These are phyloP conservation scores for Erebia aethiops DNA, from an alignment of 2,888 invertebrate genomes.

Conservation along the genomic window DNA sequence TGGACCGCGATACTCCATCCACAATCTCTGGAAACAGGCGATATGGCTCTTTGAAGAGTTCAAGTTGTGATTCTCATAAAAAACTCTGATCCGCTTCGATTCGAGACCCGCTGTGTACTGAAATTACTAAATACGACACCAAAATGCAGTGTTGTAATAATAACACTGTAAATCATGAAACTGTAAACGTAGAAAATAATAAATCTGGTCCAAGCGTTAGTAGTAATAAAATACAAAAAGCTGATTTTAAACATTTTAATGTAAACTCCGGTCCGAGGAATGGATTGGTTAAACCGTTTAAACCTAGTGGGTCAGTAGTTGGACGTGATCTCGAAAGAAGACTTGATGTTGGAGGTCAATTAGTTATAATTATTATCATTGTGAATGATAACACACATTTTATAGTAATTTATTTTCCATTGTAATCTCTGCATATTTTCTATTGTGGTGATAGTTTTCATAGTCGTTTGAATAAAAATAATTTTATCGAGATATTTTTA, in stretches of 20 bases:
- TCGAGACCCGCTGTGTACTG: slow-evolving; percentile 17
- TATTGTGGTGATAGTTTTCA: no score
- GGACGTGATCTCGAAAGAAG: slow-evolving; percentile 23
- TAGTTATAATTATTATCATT: slow-evolving; percentile 65
- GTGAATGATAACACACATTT: slow-evolving; percentile 52
- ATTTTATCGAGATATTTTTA: background rate
- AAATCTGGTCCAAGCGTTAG: slow-evolving; percentile 15
- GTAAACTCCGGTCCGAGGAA: background rate
- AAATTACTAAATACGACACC: background rate
- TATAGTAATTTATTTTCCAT: slow-evolving; percentile 52
- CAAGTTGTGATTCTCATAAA: slow-evolving; percentile 73
- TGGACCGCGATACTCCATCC: slow-evolving; percentile 68
- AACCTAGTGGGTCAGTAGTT: slow-evolving; percentile 3
- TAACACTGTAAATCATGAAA: slow-evolving; percentile 11
- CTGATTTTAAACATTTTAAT: slow-evolving; percentile 1
- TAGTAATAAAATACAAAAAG: background rate
- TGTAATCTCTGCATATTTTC: slow-evolving; percentile 21
- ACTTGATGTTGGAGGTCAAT: slow-evolving; percentile 60
- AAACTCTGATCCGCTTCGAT: slow-evolving; percentile 75
- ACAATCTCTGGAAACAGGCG: slow-evolving; percentile 57
- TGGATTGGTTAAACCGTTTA: background rate
- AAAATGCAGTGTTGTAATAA: background rate
- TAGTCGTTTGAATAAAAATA: background rate
- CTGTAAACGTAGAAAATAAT: slow-evolving; percentile 13
- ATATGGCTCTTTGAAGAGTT: slow-evolving; percentile 70